Conservation (phyloP, 2,797 vertebrate species). For the Esox lucius region DNA sequence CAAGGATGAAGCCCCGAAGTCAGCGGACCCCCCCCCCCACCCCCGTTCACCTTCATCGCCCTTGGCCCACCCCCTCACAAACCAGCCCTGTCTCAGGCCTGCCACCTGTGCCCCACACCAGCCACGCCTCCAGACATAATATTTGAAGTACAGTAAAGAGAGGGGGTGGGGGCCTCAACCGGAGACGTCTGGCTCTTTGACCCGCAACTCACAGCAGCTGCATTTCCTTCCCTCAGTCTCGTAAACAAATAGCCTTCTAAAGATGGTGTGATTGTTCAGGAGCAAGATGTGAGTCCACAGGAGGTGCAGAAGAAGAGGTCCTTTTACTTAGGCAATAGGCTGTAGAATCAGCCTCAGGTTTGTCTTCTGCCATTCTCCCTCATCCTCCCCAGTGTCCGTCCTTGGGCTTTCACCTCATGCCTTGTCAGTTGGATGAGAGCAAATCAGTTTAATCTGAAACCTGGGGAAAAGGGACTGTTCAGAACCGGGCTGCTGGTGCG, state of each 20-base stretch:
- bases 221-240: conserved; percentile 34
- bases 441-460: conserved; percentile 8
- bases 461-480: background rate
- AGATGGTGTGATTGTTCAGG: conserved; percentile 40
- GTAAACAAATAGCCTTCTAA: conserved; percentile 58
- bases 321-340: background rate
- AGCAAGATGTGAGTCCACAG: conserved; percentile 51
- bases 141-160: conserved; percentile 69
- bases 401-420: too few species aligned
- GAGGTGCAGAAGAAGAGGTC: background rate
- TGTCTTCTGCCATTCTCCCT: background rate
- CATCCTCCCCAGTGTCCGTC: background rate
- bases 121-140: conserved; percentile 72
- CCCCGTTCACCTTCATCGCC: background rate
- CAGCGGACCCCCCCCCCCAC: too few species aligned
- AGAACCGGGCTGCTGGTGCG: background rate
- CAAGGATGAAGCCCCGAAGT: conserved; percentile 39
- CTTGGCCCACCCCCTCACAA: background rate
- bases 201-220: conserved; percentile 66
- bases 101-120: conserved; percentile 15
- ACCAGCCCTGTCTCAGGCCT: conserved; percentile 26
- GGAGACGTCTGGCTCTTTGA: conserved; percentile 62
- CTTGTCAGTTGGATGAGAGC: background rate
- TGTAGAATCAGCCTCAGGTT: background rate
- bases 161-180: conserved; percentile 37